Evolutionary conservation across 2,113 vertebrate genomes (phyloP), one percentile per base, ranked within the genome.

Genomic region (Thalassoma bifasciatum): DNA sequence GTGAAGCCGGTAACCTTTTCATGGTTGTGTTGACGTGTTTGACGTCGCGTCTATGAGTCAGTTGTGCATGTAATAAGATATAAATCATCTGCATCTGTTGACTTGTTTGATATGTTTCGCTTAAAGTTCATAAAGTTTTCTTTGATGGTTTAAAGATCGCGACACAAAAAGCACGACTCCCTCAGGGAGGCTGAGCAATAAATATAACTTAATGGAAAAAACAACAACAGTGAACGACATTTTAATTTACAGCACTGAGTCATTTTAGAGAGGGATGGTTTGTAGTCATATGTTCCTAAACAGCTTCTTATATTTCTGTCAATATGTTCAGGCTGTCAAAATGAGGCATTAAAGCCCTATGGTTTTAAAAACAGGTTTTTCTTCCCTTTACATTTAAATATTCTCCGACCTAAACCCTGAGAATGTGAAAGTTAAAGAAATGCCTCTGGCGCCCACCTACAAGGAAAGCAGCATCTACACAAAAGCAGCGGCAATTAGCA

Each of bases 21-120:
- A 49, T 74, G 19, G 52, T 67, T 50, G 63, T 17, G 24, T 34
- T 54, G 1, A 34, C 64, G 22, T 47, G 14, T 72, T 79, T 81
- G 59, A 61, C 12, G 34, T 46, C 49, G 58, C 58, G 36, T 68
- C 24, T 10, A 63, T 76, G 63, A 74, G 52, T 49, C 64, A 54
- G 13, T 54, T 46, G 63, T 81, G 38, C 14, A 53, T 57, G 12
- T 63, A 24, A 36, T 26, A 52, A 53, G 34, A 22, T 42, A 64
- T 57, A 62, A 54, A 79, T 75, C 11, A 17, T 36, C 38, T 24
- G 56, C 59, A 56, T 64, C 52, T 62, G 70, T 59, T 17, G 10
- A 22, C 42, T 58, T 64, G 72, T 61, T 70, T 16, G n/a, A n/a
- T 53, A 53, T 8, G 44, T 61, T 52, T 66, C 8, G n/a, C 23